Evolutionary conservation across 2,113 vertebrate species (phyloP).

Genomic region (Brienomyrus brachyistius): DNA sequence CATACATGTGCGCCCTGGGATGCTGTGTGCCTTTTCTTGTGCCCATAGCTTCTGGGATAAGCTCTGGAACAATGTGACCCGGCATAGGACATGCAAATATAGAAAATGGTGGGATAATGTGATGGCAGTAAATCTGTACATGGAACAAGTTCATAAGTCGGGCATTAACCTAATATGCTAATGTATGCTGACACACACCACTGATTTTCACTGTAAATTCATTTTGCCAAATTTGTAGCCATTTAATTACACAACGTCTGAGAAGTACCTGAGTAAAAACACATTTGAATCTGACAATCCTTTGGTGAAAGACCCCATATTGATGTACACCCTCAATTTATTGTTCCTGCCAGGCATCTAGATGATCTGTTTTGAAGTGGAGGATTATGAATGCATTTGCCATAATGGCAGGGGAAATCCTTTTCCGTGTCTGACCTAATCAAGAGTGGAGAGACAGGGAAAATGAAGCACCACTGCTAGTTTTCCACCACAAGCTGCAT

Average conservation of each 20-base stretch:
- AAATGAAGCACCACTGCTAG: not conserved
- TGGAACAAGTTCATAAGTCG: not conserved
- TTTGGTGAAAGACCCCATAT: not conserved
- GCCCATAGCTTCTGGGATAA: not conserved
- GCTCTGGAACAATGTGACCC: not conserved
- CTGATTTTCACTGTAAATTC: not conserved
- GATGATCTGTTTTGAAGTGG: not conserved
- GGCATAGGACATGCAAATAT: not conserved
- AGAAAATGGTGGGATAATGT: not conserved
- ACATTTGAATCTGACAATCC: not conserved
- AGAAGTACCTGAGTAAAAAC: not conserved
- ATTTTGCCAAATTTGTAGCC: not conserved
- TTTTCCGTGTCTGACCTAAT: not conserved
- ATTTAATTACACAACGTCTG: not conserved
- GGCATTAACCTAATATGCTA: not conserved
- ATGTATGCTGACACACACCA: not conserved
- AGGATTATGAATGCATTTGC: not conserved
- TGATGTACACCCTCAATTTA: not conserved
- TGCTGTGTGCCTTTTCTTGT: not conserved
- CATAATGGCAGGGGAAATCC: not conserved
- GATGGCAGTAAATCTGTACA: not conserved
- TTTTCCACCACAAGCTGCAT: not conserved
- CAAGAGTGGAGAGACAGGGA: not conserved
- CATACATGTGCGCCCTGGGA: not conserved
- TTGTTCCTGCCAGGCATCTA: not conserved